Base-by-base conservation (phyloP, 2,888 invertebrate species). In the Zhengitettix transpicula region DNA sequence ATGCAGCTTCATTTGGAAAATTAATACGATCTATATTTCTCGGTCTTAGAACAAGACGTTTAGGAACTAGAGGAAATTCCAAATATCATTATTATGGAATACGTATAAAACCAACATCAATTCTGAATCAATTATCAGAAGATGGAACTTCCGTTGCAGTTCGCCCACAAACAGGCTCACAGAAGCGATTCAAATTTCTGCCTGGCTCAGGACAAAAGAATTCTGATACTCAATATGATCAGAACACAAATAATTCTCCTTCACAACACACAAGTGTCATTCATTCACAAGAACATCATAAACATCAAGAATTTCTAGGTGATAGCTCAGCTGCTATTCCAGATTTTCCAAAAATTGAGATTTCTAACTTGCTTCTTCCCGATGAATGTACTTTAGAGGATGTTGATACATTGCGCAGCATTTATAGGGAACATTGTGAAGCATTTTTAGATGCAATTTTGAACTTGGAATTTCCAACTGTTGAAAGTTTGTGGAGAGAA, bases 31-130 rank as follows among this genome's bases (percentile, higher is more conserved):
- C 97, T 3, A 98, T 99, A 63, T 99, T 99, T 78, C 81, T 96
- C 66, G 98, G 97, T 15, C 80, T 99, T 68, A 80, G 96, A 64
- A 99, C 99, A n/a, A 77, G 94, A 66, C 82, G 99, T 59, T 80
- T 99, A 53, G 99, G 99, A 64, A 99, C 98, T 5, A 86, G 91
- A 68, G 97, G 97, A 42, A 97, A 98, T 76, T 97, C 96, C 42
- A 97, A 97, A 74, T 99, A 99, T 73, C 99, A 99, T 77, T 99
- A 99, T 76, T 98, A 99, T 77, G 99, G 99, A 14, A 98, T 99
- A 66, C 82, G 98, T 42, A 90, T 97, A 60, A 97, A 97, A 74
- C 89, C 91, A 0, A 86, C 82, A 60, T 92, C 92, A 1, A 78
- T 83, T 10, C 72, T 92, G 64, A 81, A 80, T 66, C 78, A 79